phyloP scores from a whole-genome alignment of 2,113 vertebrate species.

The Guaruba guarouba region DNA sequence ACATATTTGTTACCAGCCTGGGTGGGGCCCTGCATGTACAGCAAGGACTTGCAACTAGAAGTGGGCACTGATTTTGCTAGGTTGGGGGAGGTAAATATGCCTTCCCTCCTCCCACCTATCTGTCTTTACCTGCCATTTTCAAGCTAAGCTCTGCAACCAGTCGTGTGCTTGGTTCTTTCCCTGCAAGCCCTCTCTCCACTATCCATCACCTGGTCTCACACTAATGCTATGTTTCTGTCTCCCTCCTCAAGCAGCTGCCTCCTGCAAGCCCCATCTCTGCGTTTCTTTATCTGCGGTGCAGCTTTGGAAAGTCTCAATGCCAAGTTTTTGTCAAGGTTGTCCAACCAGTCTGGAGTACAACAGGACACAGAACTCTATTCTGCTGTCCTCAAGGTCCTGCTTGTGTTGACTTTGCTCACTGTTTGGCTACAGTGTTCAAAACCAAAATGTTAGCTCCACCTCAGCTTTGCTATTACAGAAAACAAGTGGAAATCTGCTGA shows the following conservation, averaged over 20 bases:
- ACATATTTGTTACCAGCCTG: not conserved
- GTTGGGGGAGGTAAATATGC: not conserved
- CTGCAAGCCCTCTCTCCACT: not conserved
- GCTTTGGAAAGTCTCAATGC: not conserved
- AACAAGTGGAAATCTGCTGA: constrained; percentile 39
- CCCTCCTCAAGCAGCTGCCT: not conserved
- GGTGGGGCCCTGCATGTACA: not conserved
- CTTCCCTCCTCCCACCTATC: not conserved
- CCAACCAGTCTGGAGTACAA: not conserved
- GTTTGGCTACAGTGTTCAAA: not conserved
- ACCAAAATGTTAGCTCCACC: not conserved
- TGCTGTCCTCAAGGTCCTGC: constrained; percentile 1
- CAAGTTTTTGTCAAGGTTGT: constrained; percentile 18
- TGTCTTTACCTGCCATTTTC: not conserved
- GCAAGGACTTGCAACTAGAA: not conserved
- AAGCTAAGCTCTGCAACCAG: not conserved
- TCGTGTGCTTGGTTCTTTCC: not conserved
- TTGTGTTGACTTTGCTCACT: constrained; percentile 7
- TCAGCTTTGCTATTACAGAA: not conserved
- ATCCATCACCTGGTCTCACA: not conserved
- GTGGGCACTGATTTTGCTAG: not conserved
- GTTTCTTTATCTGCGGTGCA: not conserved
- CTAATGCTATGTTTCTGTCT: not conserved
- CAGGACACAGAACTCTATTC: not conserved
- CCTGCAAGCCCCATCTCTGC: not conserved